A percentile compares a stretch with the other conserved stretches of the same genome.
These are phyloP conservation scores for Formica exsecta DNA, from an alignment of 1,140 invertebrate genomes.

Conservation along the genomic window DNA sequence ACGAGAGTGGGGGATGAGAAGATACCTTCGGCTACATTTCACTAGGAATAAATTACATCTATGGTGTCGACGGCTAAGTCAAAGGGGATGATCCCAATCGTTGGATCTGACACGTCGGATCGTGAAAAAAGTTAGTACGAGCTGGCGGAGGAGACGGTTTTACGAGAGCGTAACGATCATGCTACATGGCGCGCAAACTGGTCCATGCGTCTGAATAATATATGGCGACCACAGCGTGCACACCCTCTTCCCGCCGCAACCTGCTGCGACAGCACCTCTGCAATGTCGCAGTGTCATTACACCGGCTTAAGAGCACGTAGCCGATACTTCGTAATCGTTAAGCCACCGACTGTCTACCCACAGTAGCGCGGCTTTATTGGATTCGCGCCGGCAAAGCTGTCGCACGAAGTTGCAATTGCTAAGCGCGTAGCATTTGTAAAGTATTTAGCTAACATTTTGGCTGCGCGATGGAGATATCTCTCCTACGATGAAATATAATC, in stretches of 20 bases:
- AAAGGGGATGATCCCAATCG: neutral
- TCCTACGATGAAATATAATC: neutral
- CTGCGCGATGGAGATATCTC: neutral
- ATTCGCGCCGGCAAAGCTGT: slow-evolving; percentile 27
- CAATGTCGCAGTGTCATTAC: slow-evolving; percentile 71
- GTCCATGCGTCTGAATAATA: slow-evolving; percentile 69
- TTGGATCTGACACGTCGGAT: slow-evolving; percentile 13
- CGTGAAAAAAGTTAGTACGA: neutral
- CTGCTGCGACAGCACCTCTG: slow-evolving; percentile 53
- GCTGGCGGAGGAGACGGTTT: neutral
- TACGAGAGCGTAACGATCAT: slow-evolving; percentile 40
- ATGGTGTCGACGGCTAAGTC: neutral
- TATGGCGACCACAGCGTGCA: slow-evolving; percentile 64
- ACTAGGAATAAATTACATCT: slow-evolving; percentile 17
- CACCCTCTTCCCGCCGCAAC: neutral
- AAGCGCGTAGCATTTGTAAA: slow-evolving; percentile 16
- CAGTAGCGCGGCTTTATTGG: slow-evolving; percentile 45
- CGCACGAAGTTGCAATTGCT: slow-evolving; percentile 26
- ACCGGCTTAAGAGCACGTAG: slow-evolving; percentile 44
- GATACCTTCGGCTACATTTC: neutral
- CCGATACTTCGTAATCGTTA: slow-evolving; percentile 63
- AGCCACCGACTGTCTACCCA: slow-evolving; percentile 23
- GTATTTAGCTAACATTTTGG: neutral
- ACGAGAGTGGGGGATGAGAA: neutral
- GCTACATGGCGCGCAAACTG: slow-evolving; percentile 61